Percentiles rank a stretch among this genome's conserved stretches.
Evolutionary conservation across 2,797 vertebrate species (phyloP).

Genomic region (Bovichtus diacanthus): DNA sequence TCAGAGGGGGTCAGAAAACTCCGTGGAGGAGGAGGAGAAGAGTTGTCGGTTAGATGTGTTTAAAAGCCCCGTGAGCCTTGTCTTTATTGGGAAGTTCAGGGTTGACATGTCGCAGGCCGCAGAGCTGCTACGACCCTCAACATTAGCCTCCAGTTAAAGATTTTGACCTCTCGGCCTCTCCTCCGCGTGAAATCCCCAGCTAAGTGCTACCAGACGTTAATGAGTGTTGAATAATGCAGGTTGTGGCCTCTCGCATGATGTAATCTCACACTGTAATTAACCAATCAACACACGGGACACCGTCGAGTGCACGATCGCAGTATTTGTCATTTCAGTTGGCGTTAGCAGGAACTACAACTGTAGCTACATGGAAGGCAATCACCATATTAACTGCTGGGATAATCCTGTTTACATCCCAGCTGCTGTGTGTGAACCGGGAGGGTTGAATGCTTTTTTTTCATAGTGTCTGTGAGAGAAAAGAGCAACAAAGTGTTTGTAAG

Average conservation of each 20-base stretch:
- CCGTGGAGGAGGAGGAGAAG: background rate
- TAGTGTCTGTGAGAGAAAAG: too few relatives aligned
- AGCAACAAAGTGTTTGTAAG: background rate
- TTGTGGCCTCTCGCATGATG: slow-evolving; percentile 7
- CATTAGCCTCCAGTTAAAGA: slow-evolving; percentile 2
- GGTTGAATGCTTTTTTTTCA: too few relatives aligned
- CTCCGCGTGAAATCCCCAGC: slow-evolving; percentile 26
- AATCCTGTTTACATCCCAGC: slow-evolving; percentile 3
- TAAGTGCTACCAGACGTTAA: slow-evolving; percentile 16
- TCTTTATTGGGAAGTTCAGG: slow-evolving; percentile 20
- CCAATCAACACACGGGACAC: slow-evolving; percentile 8
- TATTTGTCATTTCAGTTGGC: slow-evolving; percentile 22
- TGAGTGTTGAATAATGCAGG: background rate
- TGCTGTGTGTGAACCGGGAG: background rate
- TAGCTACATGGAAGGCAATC: background rate
- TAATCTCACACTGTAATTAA: slow-evolving; percentile 24
- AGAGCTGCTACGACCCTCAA: background rate
- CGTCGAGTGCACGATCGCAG: background rate
- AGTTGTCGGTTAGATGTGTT: slow-evolving; percentile 10
- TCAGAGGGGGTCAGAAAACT: slow-evolving; percentile 25
- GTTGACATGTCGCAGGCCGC: slow-evolving; percentile 24
- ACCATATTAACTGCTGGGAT: slow-evolving; percentile 3
- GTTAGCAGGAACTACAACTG: slow-evolving; percentile 15
- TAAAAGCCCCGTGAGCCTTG: slow-evolving; percentile 13
- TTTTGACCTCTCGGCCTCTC: background rate